Base-by-base conservation (phyloP, 1,140 invertebrate genomes). In the Ostrea denselamellosa region DNA sequence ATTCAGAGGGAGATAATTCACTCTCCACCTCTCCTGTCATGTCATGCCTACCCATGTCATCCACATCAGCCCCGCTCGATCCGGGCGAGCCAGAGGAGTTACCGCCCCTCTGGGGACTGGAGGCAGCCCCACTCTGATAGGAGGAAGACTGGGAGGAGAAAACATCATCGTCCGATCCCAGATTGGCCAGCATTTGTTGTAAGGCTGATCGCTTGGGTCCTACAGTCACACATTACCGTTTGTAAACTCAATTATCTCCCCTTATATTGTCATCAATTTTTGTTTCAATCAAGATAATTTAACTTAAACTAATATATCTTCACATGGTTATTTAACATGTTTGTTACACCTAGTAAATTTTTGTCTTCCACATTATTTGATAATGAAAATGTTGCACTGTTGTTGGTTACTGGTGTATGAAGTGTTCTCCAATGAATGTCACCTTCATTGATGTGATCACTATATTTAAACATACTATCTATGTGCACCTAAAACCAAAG, bases 171-270 rank as follows among this genome's bases (percentile, higher is more conserved):
- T 94, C 92, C 58, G 90, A 91, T 85, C 93, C 94, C 86, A 95
- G 92, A 90, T 93, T 95, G 85, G 93, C 95, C 90, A 95, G 92
- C 95, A 96, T 95, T 86, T 95, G 94, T 90, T 95, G 95, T 83
- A 95, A 92, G 19, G 94, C 93, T 71, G 95, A 93, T 91, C 95
- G 88, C 87, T 95, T 95, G 14, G 95, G 95, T 90, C 95, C 94
- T 95, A 91, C 28, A 89, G 22, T 83, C 28, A 85, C 86, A 82
- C 14, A 85, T 83, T 17, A 87, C 25, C 8, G 77, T 56, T 25
- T 28, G 84, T 83, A 54, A 62, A 19, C 56, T 7, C 56, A 62
- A n/a, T 77, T 77, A 34, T 77, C 25, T 77, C 68, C 68, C 68
- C 68, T 77, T 44, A 34, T 28, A 77, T 77, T 14, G 0, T 28